These are phyloP conservation scores for Albula goreensis DNA, from an alignment of 2,113 vertebrate species.

Conservation along the genomic window DNA sequence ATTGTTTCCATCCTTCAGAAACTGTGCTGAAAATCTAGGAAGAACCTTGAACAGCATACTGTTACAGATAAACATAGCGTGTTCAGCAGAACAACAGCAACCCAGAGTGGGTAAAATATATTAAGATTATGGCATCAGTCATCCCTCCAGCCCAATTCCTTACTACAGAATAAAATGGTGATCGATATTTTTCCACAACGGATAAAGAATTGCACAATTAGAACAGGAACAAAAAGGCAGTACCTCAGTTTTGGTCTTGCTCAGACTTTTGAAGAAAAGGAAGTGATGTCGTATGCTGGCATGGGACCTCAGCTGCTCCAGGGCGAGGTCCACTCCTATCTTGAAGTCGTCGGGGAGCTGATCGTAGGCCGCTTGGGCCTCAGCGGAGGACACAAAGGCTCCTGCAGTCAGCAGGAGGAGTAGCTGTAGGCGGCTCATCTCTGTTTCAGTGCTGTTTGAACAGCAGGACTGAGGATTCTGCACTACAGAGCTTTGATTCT, in stretches of 20 bases:
- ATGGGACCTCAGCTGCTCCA: constrained; percentile 55
- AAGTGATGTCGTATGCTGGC: constrained; percentile 55
- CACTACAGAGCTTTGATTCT: neutral
- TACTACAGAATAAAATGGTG: too few relatives aligned
- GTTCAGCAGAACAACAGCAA: neutral
- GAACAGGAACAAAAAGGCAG: neutral
- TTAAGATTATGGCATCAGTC: too few relatives aligned
- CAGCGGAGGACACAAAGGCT: constrained; percentile 25
- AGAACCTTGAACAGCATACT: neutral
- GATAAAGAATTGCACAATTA: neutral
- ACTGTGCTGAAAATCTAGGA: neutral
- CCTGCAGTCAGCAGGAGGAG: constrained; percentile 42
- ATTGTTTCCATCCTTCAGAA: neutral
- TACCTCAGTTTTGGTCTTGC: constrained; percentile 57
- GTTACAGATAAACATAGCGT: neutral
- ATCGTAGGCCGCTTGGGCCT: constrained; percentile 42
- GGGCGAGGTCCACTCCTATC: constrained; percentile 62
- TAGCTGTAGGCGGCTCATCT: constrained; percentile 50
- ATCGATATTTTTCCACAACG: neutral
- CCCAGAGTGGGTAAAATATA: neutral
- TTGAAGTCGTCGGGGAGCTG: constrained; percentile 51
- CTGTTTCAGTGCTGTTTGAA: constrained; percentile 13
- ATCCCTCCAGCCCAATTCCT: neutral
- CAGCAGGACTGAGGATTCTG: neutral
- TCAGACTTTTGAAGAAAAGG: constrained; percentile 57